Evolutionary conservation across 2,797 vertebrate species (phyloP).

Genomic region (Sebastes vulpes): DNA sequence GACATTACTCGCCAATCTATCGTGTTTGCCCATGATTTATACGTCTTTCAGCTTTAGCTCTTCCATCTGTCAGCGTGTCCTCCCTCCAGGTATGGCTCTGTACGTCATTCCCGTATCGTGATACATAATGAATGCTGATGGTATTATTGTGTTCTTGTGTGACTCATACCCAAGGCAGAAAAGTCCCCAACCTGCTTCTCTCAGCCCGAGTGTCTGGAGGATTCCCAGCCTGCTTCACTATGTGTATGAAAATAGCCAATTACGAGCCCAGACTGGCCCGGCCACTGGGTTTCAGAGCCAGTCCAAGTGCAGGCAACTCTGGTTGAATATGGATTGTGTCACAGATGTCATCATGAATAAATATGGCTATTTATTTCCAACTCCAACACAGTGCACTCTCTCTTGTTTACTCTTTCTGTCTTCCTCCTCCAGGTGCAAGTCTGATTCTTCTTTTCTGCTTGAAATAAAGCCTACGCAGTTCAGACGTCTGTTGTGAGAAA

Average conservation of each 20-base stretch:
- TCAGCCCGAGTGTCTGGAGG: slow-evolving; percentile 21
- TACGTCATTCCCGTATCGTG: background rate
- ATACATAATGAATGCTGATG: slow-evolving; percentile 33
- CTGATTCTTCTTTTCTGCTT: background rate
- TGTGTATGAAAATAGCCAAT: slow-evolving; percentile 74
- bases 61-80: background rate
- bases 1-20: background rate
- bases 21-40: background rate
- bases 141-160: slow-evolving; percentile 32
- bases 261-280: slow-evolving; percentile 30
- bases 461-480: background rate
- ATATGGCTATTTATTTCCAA: slow-evolving; percentile 43
- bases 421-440: slow-evolving; percentile 1
- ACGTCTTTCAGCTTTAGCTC: background rate
- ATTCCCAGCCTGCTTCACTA: background rate
- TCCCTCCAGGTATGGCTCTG: background rate
- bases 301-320: slow-evolving; percentile 31
- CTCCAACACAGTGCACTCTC: background rate
- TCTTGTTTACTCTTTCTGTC: slow-evolving; percentile 16
- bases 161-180: slow-evolving; percentile 23
- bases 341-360: slow-evolving; percentile 65
- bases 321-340: slow-evolving; percentile 53
- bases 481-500: background rate
- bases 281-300: slow-evolving; percentile 37
- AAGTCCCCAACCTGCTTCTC: slow-evolving; percentile 27